These are phyloP conservation scores for Cephus sareptanus DNA, from an alignment of 2,888 invertebrate genomes.

Conservation along the genomic window DNA sequence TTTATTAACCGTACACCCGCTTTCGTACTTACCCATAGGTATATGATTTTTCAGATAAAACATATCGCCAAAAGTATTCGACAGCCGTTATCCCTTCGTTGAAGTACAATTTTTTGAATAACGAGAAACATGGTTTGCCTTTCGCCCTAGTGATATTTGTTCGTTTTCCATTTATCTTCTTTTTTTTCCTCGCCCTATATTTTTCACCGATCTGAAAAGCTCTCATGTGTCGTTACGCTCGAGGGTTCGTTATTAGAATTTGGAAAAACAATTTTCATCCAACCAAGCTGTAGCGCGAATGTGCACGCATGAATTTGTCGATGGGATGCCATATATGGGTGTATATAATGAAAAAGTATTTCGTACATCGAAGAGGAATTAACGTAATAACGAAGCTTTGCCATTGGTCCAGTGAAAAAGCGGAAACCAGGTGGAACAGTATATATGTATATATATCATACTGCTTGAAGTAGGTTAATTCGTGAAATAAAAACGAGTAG, in stretches of 20 bases:
- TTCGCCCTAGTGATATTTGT: background rate
- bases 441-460: background rate
- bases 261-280: background rate
- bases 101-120: background rate
- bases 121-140: background rate
- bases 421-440: background rate
- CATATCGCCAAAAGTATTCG: background rate
- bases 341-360: background rate
- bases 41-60: background rate
- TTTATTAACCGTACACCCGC: background rate
- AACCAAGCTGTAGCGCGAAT: background rate
- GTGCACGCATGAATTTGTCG: background rate
- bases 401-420: background rate
- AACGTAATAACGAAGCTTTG: background rate
- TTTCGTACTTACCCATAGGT: background rate
- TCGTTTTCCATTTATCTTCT: background rate
- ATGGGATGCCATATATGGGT: background rate
- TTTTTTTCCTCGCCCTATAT: background rate
- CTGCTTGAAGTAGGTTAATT: background rate
- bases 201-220: background rate
- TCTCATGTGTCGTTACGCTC: background rate
- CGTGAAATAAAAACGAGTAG: background rate
- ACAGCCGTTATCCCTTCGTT: background rate
- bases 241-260: background rate
- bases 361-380: background rate